These are phyloP conservation scores for Caenorhabditis remanei DNA, from an alignment of 1,140 invertebrate genomes.

Conservation along the genomic window DNA sequence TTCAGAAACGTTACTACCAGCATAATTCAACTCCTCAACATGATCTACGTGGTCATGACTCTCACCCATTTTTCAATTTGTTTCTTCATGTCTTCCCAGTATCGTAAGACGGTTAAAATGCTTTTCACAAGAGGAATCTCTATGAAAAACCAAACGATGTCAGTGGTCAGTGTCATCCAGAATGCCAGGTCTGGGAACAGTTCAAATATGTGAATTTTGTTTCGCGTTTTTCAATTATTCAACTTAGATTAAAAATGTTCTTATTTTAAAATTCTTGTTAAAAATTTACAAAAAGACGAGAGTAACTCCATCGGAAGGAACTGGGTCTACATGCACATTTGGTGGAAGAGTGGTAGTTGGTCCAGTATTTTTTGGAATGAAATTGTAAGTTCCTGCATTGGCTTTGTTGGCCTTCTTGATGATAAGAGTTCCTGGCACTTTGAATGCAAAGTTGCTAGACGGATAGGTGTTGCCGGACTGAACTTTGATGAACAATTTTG, in stretches of 20 bases:
- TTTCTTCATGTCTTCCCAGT: constrained; percentile 14
- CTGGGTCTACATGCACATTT: background rate
- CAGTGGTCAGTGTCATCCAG: constrained; percentile 21
- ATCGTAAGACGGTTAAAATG: background rate
- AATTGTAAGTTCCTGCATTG: background rate
- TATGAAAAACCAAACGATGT: background rate
- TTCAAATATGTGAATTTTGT: background rate
- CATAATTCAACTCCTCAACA: constrained; percentile 34
- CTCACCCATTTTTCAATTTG: background rate
- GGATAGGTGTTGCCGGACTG: no score
- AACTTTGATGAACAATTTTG: no score
- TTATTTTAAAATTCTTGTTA: no score
- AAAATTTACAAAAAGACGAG: no score
- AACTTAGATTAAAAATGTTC: no score
- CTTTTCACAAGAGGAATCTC: background rate
- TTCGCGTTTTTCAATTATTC: no score
- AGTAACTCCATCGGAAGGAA: no score
- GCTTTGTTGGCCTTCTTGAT: background rate
- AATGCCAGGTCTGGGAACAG: constrained; percentile 1
- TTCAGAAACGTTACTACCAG: background rate
- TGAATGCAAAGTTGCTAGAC: background rate
- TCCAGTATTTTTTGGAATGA: background rate
- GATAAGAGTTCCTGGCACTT: background rate
- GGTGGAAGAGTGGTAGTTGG: background rate
- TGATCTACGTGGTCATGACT: constrained; percentile 34